Conservation (phyloP, 1,140 invertebrate genomes). For the Sipha flava region DNA sequence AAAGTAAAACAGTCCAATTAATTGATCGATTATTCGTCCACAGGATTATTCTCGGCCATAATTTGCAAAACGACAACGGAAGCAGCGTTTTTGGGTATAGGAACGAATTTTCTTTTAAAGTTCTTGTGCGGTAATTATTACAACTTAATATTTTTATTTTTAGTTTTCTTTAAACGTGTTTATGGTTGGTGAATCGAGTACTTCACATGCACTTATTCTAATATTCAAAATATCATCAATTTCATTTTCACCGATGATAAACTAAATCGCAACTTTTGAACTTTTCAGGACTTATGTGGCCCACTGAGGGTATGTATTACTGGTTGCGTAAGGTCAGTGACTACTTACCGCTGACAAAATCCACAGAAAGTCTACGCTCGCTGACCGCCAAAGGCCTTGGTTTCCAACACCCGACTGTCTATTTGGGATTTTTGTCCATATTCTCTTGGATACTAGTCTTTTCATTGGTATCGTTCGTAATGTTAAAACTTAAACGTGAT, state of each 20-base stretch:
- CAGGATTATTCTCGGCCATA: conserved; percentile 30
- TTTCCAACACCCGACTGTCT: conserved; percentile 47
- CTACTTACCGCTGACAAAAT: conserved; percentile 34
- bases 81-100: conserved; percentile 33
- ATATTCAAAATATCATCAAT: too few species aligned
- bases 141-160: too few species aligned
- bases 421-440: conserved; percentile 49
- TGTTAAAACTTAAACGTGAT: conserved; percentile 23
- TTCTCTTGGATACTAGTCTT: conserved; percentile 49
- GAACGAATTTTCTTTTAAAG: conserved; percentile 33
- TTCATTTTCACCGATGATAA: too few species aligned
- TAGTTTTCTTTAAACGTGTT: too few species aligned
- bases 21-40: too few species aligned
- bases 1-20: too few species aligned
- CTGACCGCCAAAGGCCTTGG: conserved; percentile 35
- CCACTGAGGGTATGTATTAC: conserved; percentile 34
- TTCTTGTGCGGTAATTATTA: conserved; percentile 33
- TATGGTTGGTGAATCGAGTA: too few species aligned
- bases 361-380: conserved; percentile 33
- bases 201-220: too few species aligned
- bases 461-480: conserved; percentile 36
- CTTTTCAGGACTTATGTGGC: conserved; percentile 36
- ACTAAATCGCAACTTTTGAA: too few species aligned
- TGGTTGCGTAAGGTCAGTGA: conserved; percentile 30
- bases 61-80: conserved; percentile 20